A percentile compares a stretch with the other conserved stretches of the same genome.
phyloP scores from a whole-genome alignment of 2,888 invertebrate species.

The Lobophora halterata region DNA sequence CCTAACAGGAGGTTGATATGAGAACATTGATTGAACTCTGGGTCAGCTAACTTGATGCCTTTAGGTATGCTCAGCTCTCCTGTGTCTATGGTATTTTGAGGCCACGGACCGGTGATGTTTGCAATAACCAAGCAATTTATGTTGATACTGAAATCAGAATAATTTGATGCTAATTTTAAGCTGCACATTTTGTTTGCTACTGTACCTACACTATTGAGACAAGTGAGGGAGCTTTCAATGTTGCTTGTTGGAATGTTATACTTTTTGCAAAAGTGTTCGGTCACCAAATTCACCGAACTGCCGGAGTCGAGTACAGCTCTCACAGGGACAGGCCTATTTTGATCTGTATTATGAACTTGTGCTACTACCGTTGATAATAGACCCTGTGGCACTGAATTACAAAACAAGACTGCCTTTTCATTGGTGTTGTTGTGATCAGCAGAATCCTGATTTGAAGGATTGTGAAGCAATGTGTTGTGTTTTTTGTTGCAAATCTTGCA shows the following conservation, averaged over 20 bases:
- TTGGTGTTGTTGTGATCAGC: neutral
- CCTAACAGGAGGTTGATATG: too few species aligned
- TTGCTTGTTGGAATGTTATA: neutral
- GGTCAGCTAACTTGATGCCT: too few species aligned
- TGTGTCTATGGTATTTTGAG: too few species aligned
- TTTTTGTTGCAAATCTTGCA: conserved; percentile 3
- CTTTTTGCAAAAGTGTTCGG: neutral
- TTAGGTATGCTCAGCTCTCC: too few species aligned
- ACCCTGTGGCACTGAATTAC: neutral
- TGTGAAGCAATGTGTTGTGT: conserved; percentile 4
- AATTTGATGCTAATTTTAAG: neutral
- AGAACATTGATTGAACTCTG: too few species aligned
- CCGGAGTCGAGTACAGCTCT: neutral
- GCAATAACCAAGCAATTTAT: neutral
- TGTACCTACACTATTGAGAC: neutral
- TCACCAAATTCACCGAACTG: neutral
- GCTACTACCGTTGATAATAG: neutral
- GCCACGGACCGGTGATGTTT: neutral
- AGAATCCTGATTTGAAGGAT: too few species aligned
- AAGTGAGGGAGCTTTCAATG: neutral
- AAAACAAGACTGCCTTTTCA: neutral
- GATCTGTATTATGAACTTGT: neutral
- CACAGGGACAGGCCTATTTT: neutral
- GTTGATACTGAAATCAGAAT: neutral
- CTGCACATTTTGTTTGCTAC: neutral